Evolutionary conservation across 2,888 invertebrate genomes (phyloP).

Genomic region (Macrosoma leucophasiata): DNA sequence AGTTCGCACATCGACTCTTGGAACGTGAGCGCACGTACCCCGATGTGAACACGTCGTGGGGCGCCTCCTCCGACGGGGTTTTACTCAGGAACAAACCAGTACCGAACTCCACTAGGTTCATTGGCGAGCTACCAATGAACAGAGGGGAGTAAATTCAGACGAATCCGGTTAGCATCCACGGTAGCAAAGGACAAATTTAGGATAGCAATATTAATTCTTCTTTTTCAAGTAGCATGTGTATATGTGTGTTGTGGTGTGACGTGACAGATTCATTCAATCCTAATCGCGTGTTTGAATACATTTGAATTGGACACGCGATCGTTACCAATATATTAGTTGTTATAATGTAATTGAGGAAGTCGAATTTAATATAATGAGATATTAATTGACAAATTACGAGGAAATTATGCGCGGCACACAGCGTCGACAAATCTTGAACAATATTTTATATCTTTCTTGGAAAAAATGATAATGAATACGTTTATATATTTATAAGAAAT

Average conservation of each 20-base stretch:
- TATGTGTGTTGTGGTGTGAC: conserved; percentile 11
- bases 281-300: conserved; percentile 4
- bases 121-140: conserved; percentile 84
- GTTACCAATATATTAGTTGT: no score
- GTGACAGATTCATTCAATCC: no score
- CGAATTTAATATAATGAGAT: no score
- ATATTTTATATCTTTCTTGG: no score
- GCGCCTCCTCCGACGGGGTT: conserved; percentile 93
- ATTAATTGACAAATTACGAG: no score
- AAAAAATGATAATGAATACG: no score
- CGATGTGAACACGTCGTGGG: conserved; percentile 79
- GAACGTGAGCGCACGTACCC: conserved; percentile 72
- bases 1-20: conserved; percentile 52
- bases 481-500: no score
- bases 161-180: conserved; percentile 65
- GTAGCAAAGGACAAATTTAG: conserved; percentile 65
- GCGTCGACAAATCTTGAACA: no score
- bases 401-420: no score
- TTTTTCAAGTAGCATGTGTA: conserved; percentile 10
- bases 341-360: no score
- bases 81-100: conserved; percentile 94
- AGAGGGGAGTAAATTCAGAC: conserved; percentile 40
- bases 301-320: conserved; percentile 3
- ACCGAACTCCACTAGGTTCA: conserved; percentile 97
- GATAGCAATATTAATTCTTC: conserved; percentile 48